Evolutionary conservation across 2,797 vertebrate species (phyloP), one percentile per base, ranked within the genome.

Genomic region (Merluccius polli): DNA sequence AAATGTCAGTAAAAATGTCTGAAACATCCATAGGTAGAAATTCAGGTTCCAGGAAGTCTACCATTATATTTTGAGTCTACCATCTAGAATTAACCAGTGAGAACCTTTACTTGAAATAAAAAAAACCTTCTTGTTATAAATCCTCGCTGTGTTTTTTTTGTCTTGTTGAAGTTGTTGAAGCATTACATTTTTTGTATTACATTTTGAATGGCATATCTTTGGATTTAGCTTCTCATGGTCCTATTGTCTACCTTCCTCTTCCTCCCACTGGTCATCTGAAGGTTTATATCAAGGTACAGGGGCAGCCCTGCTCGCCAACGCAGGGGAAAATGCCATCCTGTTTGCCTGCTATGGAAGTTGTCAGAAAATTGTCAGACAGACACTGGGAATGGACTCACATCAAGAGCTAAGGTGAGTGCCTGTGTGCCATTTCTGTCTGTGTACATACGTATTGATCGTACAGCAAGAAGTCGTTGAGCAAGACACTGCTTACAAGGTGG

Each of bases 321-420:
- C 96, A 0, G 92, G 94, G 0, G 95, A 96, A 90, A 96, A 96
- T 75, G 94, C 95, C 0, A 94, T 96, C 38, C 94, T 96, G 21
- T 96, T 96, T 89, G 94, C 95, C 92, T 96, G 94, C 83, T 96
- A 96, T 0, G 95, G 95, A 72, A 95, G 95, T 83, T 96, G 95
- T 86, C 95, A 96, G 72, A 92, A 95, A 76, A 85, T 95, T 27
- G 94, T 95, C 31, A 91, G 93, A 67, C 92, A 70, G 69, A 76
- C 92, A 72, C 79, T 82, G 33, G 94, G 94, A 41, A 21, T 95
- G 80, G 93, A 95, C 93, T 15, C 89, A 92, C 69, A 92, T 95
- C 84, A 95, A 94, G 95, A 59, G 33, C 63, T 80, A 41, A 33
- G 63, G 27, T 72, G 32, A 3, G 35, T 73, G 24, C 31, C 68